A percentile compares a stretch with the other conserved stretches of the same genome.
These are phyloP conservation scores for Molorchus minor DNA, from an alignment of 2,888 invertebrate genomes.

Conservation along the genomic window DNA sequence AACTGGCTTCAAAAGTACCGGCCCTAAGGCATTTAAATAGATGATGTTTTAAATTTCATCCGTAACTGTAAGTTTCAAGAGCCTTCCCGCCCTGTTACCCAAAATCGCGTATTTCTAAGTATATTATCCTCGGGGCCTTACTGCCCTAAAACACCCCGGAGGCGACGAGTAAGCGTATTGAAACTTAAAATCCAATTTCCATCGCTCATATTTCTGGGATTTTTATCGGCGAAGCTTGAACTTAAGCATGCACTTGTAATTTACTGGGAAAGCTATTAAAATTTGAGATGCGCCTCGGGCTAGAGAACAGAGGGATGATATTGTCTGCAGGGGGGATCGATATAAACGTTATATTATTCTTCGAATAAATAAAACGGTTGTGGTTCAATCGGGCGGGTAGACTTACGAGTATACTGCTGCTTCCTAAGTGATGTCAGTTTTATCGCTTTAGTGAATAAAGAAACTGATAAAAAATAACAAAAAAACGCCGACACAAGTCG, in stretches of 20 bases:
- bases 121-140: conserved; percentile 7
- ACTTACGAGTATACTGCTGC: no score
- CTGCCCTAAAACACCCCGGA: background rate
- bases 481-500: no score
- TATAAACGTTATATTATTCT: conserved; percentile 5
- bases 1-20: no score
- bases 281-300: conserved; percentile 10
- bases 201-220: conserved; percentile 26
- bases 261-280: conserved; percentile 28
- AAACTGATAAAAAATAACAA: no score
- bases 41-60: background rate
- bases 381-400: no score
- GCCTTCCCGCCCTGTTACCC: conserved; percentile 7
- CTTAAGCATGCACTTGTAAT: conserved; percentile 29
- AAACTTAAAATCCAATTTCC: conserved; percentile 24
- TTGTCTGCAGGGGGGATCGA: conserved; percentile 11
- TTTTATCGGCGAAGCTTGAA: conserved; percentile 22
- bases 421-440: no score
- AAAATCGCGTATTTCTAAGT: conserved; percentile 3
- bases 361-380: no score
- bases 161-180: conserved; percentile 11
- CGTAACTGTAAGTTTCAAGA: background rate
- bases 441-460: no score
- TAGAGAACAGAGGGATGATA: background rate
- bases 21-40: background rate